Evolutionary conservation across 2,888 invertebrate species (phyloP), one percentile per base, ranked within the genome.

Genomic region (Leucophenga montana): DNA sequence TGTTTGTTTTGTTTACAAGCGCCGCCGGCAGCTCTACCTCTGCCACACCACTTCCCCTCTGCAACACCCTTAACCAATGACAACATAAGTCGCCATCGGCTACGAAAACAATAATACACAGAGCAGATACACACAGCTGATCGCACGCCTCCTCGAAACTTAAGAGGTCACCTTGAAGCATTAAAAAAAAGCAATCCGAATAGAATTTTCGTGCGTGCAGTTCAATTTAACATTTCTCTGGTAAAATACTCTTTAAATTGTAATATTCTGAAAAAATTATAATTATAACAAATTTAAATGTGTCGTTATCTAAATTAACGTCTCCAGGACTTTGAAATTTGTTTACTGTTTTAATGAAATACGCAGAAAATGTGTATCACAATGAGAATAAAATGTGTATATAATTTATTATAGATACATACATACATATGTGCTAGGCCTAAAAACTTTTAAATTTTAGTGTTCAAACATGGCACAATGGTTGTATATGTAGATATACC

Each of bases 131-230:
- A 57, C 67, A 64, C 72, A 72, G 72, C 72, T 72, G 72, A 64
- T 46, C 18, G 48, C 8, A 11, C 3, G 48, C n/a, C 27, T 20
- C 50, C 50, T 65, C 70, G 72, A 77, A 74, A 71, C 78, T 77
- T 77, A 75, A 83, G 77, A 84, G 83, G 83, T 83, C 83, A 83
- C 83, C 85, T 83, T 83, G 85, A 85, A 79, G 82, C 67, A 59
- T 33, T 50, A 13, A 59, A 57, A 57, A 57, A 66, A 22, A 13
- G 44, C 18, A 62, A 62, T 44, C 20, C 39, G 44, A 62, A 48
- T 48, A 48, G 5, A 39, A 65, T 64, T 57, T 64, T 56, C 56
- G 70, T 70, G 70, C 57, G 67, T 65, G 67, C 67, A 71, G 67
- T 72, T 72, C 50, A 53, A 68, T 73, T 75, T 69, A 73, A 75